Evolutionary conservation across 2,888 invertebrate species (phyloP).

Genomic region (Cephus pygmeus): DNA sequence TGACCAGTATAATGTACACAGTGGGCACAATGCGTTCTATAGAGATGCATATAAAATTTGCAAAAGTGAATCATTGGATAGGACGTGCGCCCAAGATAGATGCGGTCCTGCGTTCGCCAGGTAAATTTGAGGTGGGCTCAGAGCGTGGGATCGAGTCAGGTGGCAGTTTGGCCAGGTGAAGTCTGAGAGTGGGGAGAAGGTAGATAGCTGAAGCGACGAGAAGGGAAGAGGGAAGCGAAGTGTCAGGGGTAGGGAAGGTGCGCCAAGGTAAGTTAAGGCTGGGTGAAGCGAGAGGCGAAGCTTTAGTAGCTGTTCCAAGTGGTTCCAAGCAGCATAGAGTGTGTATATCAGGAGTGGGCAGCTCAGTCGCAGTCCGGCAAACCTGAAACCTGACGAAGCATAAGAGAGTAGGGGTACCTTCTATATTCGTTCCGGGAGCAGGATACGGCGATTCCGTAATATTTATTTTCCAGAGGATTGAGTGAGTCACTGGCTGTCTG

Average conservation of each 20-base stretch:
- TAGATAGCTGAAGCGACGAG: conserved; percentile 5
- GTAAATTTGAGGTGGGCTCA: conserved; percentile 10
- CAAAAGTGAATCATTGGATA: not conserved
- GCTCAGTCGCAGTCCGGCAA: conserved; percentile 1
- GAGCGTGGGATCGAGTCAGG: conserved; percentile 45
- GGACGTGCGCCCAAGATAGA: not conserved
- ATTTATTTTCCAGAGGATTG: conserved; percentile 49
- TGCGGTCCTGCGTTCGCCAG: conserved; percentile 8
- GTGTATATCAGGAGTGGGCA: not conserved
- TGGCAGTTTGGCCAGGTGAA: conserved; percentile 46
- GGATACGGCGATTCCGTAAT: conserved; percentile 54
- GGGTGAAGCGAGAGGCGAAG: conserved; percentile 4
- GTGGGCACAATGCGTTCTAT: not conserved
- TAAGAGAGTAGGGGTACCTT: conserved; percentile 5
- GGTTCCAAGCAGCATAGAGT: not conserved
- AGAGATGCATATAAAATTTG: not conserved
- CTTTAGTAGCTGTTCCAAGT: not conserved
- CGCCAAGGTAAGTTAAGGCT: not conserved
- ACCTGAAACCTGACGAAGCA: conserved; percentile 2
- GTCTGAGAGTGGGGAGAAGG: conserved; percentile 29
- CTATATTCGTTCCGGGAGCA: conserved; percentile 24
- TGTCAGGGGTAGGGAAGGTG: conserved; percentile 5
- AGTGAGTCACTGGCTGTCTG: conserved; percentile 55
- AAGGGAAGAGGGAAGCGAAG: conserved; percentile 21
- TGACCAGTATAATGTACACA: not conserved